Evolutionary conservation across 2,113 vertebrate genomes (phyloP).

Genomic region (Emydura subglobosa): DNA sequence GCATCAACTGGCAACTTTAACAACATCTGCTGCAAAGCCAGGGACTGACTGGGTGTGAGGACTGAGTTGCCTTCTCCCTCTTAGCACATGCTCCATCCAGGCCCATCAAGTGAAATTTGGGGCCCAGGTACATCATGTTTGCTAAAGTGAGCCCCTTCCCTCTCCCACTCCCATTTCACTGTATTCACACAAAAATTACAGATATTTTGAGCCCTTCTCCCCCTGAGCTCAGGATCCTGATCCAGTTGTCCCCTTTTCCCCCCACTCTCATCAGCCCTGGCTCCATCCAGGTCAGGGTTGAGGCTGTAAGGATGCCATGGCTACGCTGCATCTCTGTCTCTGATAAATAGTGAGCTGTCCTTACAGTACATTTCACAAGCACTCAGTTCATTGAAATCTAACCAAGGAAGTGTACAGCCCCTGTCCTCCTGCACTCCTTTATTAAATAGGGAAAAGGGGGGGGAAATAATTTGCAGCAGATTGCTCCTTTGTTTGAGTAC

Average conservation of each 20-base stretch:
- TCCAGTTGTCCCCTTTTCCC: neutral
- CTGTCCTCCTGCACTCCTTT: neutral
- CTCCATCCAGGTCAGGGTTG: neutral
- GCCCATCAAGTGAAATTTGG: neutral
- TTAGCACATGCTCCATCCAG: neutral
- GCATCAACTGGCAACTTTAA: slow-evolving; percentile 27
- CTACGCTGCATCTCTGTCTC: neutral
- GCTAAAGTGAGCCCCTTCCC: too few relatives aligned
- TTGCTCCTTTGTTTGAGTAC: neutral
- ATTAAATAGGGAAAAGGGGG: neutral
- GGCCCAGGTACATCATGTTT: neutral
- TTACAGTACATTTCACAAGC: neutral
- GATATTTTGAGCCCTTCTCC: neutral
- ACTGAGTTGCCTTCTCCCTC: neutral
- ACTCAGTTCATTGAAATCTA: neutral
- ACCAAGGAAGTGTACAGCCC: neutral
- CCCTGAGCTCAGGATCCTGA: neutral
- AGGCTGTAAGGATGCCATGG: neutral
- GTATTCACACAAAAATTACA: neutral
- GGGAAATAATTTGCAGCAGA: neutral
- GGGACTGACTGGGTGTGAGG: neutral
- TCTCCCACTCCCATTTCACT: neutral
- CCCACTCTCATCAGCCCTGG: neutral
- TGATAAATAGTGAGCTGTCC: neutral
- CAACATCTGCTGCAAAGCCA: slow-evolving; percentile 11